Evolutionary conservation across 1,140 invertebrate genomes (phyloP).

Genomic region (Anastrepha obliqua): DNA sequence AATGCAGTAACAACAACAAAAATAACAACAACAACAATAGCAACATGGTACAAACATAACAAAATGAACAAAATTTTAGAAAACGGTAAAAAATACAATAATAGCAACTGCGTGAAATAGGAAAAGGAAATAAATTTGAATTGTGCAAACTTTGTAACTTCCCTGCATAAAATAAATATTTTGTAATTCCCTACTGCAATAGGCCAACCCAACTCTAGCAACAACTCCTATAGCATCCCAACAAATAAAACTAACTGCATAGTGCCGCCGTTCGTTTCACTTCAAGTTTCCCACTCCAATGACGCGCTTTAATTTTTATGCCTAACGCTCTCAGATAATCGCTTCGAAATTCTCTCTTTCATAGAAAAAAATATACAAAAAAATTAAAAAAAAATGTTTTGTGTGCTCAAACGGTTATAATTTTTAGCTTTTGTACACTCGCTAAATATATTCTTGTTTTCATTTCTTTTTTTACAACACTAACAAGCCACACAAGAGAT

Average conservation of each 20-base stretch:
- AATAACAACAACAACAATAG: conserved; percentile 57
- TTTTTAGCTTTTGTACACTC: conserved; percentile 49
- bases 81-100: neutral
- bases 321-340: conserved; percentile 15
- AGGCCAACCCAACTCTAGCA: neutral
- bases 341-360: neutral
- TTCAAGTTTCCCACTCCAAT: neutral
- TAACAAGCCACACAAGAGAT: conserved; percentile 13
- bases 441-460: conserved; percentile 18
- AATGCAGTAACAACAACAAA: conserved; percentile 66
- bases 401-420: conserved; percentile 39
- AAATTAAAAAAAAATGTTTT: conserved; percentile 9
- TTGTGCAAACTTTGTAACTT: conserved; percentile 30
- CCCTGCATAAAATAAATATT: neutral
- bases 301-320: neutral
- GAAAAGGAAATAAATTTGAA: conserved; percentile 1
- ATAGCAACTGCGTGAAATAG: neutral
- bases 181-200: neutral
- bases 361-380: conserved; percentile 14
- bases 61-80: neutral
- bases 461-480: neutral
- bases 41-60: conserved; percentile 1
- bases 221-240: neutral
- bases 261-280: conserved; percentile 44
- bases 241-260: neutral